Evolutionary conservation across 2,797 vertebrate species (phyloP).

Genomic region (Rhinoraja longicauda): DNA sequence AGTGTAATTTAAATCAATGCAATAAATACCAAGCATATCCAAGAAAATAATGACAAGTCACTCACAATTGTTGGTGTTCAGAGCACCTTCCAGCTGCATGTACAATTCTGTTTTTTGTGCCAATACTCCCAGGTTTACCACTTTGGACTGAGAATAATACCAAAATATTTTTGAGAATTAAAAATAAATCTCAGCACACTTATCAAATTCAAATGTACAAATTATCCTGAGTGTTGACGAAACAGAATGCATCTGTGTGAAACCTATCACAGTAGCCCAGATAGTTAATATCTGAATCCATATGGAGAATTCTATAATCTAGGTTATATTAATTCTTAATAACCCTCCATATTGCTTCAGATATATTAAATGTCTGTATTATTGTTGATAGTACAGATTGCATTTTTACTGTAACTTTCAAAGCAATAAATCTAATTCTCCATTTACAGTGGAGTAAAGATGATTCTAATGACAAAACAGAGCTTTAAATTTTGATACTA

Average conservation of each 20-base stretch:
- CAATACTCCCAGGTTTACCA: constrained; percentile 69
- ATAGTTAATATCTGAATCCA: not conserved
- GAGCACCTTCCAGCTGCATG: constrained; percentile 67
- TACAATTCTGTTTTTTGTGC: constrained; percentile 77
- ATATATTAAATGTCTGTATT: not conserved
- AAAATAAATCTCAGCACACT: not conserved
- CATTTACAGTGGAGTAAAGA: not conserved
- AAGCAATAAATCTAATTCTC: not conserved
- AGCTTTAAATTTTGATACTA: not conserved
- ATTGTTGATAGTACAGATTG: not conserved
- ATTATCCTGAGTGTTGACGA: not conserved
- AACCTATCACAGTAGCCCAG: not conserved
- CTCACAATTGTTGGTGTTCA: constrained; percentile 72
- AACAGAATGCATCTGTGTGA: not conserved
- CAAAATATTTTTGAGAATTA: constrained; percentile 30
- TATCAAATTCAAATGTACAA: not conserved
- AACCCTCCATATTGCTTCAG: not conserved
- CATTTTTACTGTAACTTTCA: not conserved
- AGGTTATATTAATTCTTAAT: not conserved
- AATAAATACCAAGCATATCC: not conserved
- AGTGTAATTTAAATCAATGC: too few species aligned
- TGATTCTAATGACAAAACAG: not conserved
- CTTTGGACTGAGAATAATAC: constrained; percentile 69
- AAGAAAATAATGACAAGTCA: constrained; percentile 39
- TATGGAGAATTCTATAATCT: too few species aligned